Evolutionary conservation across 2,797 vertebrate species (phyloP).

Genomic region (Chelon labrosus): DNA sequence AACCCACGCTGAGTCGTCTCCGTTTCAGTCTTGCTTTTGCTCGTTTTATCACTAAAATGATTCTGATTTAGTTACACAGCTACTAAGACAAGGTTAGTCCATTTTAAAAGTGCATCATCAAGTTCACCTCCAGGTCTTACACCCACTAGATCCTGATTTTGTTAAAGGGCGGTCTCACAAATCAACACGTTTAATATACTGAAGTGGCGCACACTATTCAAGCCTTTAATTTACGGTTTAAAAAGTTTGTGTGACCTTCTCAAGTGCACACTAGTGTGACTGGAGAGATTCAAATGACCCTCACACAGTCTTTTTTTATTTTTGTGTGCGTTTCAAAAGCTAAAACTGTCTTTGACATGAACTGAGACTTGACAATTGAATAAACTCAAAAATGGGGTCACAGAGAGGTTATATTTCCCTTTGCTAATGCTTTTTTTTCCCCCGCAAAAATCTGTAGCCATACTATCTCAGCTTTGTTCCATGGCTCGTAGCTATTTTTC

Average conservation of each 20-base stretch:
- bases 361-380: background rate
- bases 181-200: background rate
- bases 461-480: slow-evolving; percentile 39
- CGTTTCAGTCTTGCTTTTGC: background rate
- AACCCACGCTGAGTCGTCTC: no score
- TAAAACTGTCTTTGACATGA: slow-evolving; percentile 16
- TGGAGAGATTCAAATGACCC: slow-evolving; percentile 3
- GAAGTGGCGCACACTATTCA: background rate
- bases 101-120: slow-evolving; percentile 16
- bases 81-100: slow-evolving; percentile 3
- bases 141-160: no score
- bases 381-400: slow-evolving; percentile 8
- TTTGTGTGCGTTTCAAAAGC: slow-evolving; percentile 7
- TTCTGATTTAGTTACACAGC: slow-evolving; percentile 1
- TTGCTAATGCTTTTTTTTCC: slow-evolving; percentile 9
- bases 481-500: slow-evolving; percentile 29
- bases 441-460: slow-evolving; percentile 25
- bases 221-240: slow-evolving; percentile 1
- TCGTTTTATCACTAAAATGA: background rate
- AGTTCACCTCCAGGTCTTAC: slow-evolving; percentile 2
- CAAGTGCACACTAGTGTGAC: background rate
- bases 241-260: background rate
- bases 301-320: background rate
- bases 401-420: slow-evolving; percentile 18
- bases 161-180: no score